Percentiles rank a stretch among this genome's conserved stretches.
These are phyloP conservation scores for Tokudaia muenninki DNA, from an alignment of 2,797 vertebrate genomes.

Conservation along the genomic window DNA sequence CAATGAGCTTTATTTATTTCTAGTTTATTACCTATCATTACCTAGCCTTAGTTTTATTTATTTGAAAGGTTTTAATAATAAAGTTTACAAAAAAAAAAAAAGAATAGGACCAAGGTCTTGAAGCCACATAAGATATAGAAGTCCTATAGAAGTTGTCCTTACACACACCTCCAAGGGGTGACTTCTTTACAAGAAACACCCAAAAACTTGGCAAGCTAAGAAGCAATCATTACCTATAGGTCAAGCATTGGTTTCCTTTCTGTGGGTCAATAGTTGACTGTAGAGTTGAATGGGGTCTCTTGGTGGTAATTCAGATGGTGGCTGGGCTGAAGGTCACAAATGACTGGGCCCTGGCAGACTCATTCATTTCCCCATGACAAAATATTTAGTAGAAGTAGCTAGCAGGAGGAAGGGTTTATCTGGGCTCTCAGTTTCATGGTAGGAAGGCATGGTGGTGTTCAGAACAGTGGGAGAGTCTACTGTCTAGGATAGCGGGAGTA, in stretches of 20 bases:
- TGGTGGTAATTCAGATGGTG: neutral
- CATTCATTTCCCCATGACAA: neutral
- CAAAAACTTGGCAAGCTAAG: neutral
- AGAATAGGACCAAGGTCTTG: neutral
- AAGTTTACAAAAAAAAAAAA: neutral
- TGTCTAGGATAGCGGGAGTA: too few species aligned
- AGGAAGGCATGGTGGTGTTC: neutral
- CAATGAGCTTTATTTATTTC: neutral
- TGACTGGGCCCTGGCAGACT: too few species aligned
- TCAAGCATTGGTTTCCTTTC: neutral
- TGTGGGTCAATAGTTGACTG: neutral
- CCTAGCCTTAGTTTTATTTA: neutral
- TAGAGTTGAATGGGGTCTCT: neutral
- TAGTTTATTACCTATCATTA: neutral
- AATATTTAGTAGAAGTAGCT: neutral
- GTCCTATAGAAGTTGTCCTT: neutral
- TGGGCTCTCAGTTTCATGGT: neutral
- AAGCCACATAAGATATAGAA: neutral
- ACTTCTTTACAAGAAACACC: neutral
- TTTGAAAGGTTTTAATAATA: neutral
- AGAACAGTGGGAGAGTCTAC: neutral
- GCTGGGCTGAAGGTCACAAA: neutral
- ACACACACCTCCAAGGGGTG: neutral
- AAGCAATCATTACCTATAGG: neutral
- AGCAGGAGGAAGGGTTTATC: neutral